Conservation (phyloP, 2,888 invertebrate genomes). For the Drosophila mettleri region DNA sequence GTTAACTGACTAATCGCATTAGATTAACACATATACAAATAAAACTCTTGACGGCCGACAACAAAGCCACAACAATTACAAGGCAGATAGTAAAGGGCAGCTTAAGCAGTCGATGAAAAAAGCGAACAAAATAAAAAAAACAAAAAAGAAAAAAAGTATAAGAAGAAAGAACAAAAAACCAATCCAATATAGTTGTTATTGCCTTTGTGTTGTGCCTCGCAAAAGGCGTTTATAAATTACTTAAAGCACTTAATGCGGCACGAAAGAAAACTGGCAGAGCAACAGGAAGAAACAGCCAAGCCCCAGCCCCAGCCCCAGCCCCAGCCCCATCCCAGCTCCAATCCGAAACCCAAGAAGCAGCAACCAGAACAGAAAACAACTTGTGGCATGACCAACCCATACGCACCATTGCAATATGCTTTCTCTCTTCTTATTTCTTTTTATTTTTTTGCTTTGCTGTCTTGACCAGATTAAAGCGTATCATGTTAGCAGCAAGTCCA, state of each 20-base stretch:
- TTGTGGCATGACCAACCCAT: constrained; percentile 67
- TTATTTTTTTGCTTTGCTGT: background rate
- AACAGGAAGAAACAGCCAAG: constrained; percentile 33
- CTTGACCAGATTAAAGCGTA: constrained; percentile 70
- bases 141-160: constrained; percentile 17
- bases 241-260: constrained; percentile 73
- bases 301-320: constrained; percentile 16
- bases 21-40: constrained; percentile 58
- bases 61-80: constrained; percentile 50
- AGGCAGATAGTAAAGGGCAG: constrained; percentile 30
- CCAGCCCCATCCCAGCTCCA: constrained; percentile 20
- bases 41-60: constrained; percentile 39
- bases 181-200: constrained; percentile 77
- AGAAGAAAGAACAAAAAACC: constrained; percentile 21
- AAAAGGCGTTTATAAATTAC: constrained; percentile 76
- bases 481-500: constrained; percentile 79
- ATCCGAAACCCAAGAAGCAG: constrained; percentile 2
- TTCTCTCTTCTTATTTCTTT: background rate
- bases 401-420: constrained; percentile 63
- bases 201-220: constrained; percentile 52
- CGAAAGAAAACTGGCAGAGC: constrained; percentile 41
- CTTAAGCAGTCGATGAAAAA: constrained; percentile 22
- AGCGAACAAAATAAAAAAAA: constrained; percentile 33
- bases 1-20: constrained; percentile 68
- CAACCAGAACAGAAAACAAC: constrained; percentile 42